phyloP scores from a whole-genome alignment of 2,113 vertebrate species.

The Clarias batrachus region DNA sequence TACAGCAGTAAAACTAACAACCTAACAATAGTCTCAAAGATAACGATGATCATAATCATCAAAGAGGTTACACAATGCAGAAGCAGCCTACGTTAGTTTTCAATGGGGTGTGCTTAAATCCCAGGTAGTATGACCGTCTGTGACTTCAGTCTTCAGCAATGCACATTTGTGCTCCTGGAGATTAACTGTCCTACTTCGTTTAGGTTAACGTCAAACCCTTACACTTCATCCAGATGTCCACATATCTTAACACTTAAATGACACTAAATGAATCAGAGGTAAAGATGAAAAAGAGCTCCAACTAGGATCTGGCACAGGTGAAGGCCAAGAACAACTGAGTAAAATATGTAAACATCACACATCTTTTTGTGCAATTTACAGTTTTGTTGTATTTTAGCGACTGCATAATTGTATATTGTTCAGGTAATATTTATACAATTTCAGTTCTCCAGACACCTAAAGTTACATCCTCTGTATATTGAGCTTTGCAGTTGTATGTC shows the following conservation, averaged over 20 bases:
- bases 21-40: background rate
- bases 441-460: slow-evolving; percentile 28
- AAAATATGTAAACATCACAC: background rate
- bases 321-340: background rate
- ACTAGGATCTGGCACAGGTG: background rate
- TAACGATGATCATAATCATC: background rate
- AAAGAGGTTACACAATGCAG: background rate
- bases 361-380: background rate
- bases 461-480: slow-evolving; percentile 45
- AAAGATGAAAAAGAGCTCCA: background rate
- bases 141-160: background rate
- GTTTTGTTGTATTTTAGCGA: background rate
- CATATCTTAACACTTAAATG: background rate
- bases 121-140: background rate
- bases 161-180: background rate
- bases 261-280: background rate
- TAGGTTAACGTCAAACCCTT: background rate
- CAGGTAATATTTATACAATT: slow-evolving; percentile 8
- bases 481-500: slow-evolving; percentile 59
- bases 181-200: background rate
- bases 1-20: background rate
- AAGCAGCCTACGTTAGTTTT: background rate
- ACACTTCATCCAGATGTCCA: background rate
- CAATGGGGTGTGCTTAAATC: background rate
- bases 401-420: background rate